A percentile compares a stretch with the other conserved stretches of the same genome.
Conservation (phyloP, 1,140 invertebrate species). For the Solen grandis region DNA sequence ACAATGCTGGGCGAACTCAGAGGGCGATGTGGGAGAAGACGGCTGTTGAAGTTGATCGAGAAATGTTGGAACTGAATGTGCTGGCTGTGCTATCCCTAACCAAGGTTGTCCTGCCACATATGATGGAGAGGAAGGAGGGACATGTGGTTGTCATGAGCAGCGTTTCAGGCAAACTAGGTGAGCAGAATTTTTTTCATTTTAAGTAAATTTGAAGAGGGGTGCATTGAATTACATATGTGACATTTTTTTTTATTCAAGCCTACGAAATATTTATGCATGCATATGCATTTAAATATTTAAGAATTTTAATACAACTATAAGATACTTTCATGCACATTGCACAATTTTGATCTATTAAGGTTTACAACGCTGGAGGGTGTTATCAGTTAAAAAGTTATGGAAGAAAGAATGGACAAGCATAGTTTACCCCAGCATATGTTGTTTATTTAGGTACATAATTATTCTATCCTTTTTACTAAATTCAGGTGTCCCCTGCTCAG, state of each 20-base stretch:
- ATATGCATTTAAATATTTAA: not conserved
- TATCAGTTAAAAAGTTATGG: no score
- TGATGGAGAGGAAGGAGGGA: constrained; percentile 76
- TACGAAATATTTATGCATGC: not conserved
- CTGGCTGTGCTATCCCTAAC: constrained; percentile 87
- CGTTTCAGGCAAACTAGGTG: constrained; percentile 85
- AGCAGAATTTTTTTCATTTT: constrained; percentile 79
- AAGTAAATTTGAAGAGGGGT: no score
- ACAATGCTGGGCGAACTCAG: constrained; percentile 86
- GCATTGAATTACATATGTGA: no score
- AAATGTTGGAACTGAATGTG: constrained; percentile 92
- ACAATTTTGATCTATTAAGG: not conserved
- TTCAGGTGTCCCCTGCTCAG: constrained; percentile 86
- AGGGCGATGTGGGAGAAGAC: constrained; percentile 89
- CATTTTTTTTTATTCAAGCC: no score
- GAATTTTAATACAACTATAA: not conserved
- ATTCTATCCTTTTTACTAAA: no score
- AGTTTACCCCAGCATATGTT: no score
- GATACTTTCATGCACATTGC: not conserved
- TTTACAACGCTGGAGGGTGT: not conserved
- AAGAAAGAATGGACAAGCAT: no score
- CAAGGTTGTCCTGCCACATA: constrained; percentile 77
- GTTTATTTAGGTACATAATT: no score
- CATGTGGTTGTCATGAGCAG: constrained; percentile 81
- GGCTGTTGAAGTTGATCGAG: constrained; percentile 87